Base-by-base conservation (phyloP, 2,888 invertebrate genomes). In the Metopia argyrocephala region DNA sequence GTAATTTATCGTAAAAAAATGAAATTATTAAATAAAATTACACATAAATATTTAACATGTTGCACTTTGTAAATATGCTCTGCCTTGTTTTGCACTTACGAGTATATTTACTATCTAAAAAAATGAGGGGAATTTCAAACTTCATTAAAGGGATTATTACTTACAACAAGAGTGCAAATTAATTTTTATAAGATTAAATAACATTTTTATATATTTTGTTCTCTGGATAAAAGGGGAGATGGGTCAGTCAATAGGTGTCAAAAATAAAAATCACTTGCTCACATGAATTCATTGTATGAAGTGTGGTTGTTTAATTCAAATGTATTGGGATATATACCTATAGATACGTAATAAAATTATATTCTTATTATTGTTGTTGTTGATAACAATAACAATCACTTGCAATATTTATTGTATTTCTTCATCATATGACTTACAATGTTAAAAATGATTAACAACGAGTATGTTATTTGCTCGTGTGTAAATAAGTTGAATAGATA, bases 81-180 rank as follows among this genome's bases (percentile, higher is more conserved):
- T n/a, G n/a, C n/a, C n/a, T 61, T 62, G 54, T 57, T 27, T 31
- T 54, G 18, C 38, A 45, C 27, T n/a, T n/a, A 31, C n/a, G 50
- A 65, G 48, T 73, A 61, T 61, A n/a, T 62, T 68, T 46, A 62
- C 31, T 48, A 23, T 62, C 45, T 68, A n/a, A 46, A 48, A 31
- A 2, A 38, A 28, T 15, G 7, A 62, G 12, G 31, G 27, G 21
- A 38, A 38, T 38, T n/a, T 15, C 38, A 27, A 20, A 21, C 27
- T 28, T 12, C 66, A 68, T 38, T 27, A 28, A 27, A 50, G 45
- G 59, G 28, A 78, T 64, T 48, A 73, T 50, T 52, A 52, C 65
- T 71, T 59, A 65, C 65, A 70, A 64, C 73, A 80, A 64, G 69
- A 48, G 74, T 66, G 81, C 54, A 81, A 75, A 81, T 81, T 78